phyloP scores from a whole-genome alignment of 1,140 invertebrate species.

The Pseudoatta argentina region DNA sequence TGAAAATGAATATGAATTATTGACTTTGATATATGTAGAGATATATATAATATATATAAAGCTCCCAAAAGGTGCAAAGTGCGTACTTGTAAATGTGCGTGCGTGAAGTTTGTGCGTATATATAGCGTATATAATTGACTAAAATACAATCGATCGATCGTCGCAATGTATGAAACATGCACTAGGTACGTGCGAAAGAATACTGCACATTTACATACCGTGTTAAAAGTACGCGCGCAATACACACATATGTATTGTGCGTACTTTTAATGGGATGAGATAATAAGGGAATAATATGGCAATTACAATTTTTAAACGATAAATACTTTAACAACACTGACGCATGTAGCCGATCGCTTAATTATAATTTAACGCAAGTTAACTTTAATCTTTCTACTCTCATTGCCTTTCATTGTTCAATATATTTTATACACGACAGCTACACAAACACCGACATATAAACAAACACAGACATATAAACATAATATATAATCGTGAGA shows the following conservation, averaged over 20 bases:
- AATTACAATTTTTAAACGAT: slow-evolving; percentile 42
- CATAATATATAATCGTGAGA: slow-evolving; percentile 13
- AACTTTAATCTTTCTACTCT: slow-evolving; percentile 54
- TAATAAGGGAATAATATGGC: slow-evolving; percentile 27
- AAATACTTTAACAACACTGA: slow-evolving; percentile 19
- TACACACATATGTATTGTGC: background rate
- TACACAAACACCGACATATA: background rate
- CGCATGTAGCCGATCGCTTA: slow-evolving; percentile 35
- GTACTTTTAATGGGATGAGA: slow-evolving; percentile 14
- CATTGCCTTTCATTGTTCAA: slow-evolving; percentile 51
- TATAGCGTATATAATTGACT: slow-evolving; percentile 14
- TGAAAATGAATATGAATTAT: slow-evolving; percentile 9
- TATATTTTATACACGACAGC: slow-evolving; percentile 38
- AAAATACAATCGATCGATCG: slow-evolving; percentile 40
- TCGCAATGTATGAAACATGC: slow-evolving; percentile 11
- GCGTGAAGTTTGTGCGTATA: slow-evolving; percentile 59
- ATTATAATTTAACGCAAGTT: slow-evolving; percentile 43
- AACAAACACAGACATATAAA: background rate
- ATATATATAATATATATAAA: slow-evolving; percentile 25
- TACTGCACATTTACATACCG: slow-evolving; percentile 15
- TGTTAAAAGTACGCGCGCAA: no score
- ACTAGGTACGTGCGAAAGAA: background rate
- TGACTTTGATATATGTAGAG: slow-evolving; percentile 34
- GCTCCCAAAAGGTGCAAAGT: slow-evolving; percentile 10
- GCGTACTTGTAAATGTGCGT: slow-evolving; percentile 56